Evolutionary conservation across 2,888 invertebrate species (phyloP).

Genomic region (Stramonita haemastoma): DNA sequence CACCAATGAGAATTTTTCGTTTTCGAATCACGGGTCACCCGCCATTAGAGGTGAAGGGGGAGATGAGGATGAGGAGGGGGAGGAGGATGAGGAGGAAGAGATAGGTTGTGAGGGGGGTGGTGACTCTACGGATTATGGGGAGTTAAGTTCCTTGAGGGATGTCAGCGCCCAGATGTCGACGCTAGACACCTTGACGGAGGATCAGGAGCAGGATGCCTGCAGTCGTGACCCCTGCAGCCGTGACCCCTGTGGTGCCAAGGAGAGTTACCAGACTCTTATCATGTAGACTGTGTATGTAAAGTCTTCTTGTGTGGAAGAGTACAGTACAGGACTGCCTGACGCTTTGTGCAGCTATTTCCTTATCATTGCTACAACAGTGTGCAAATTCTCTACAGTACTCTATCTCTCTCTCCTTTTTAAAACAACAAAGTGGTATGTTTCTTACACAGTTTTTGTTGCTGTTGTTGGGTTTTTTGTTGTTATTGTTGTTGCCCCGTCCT

Average conservation of each 20-base stretch:
- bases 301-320: no score
- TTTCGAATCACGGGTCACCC: slow-evolving; percentile 32
- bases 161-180: no score
- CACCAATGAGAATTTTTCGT: slow-evolving; percentile 46
- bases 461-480: no score
- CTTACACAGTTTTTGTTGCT: no score
- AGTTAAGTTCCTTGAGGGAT: no score
- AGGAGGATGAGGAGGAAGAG: not conserved
- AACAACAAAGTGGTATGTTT: no score
- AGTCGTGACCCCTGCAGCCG: not conserved
- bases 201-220: not conserved
- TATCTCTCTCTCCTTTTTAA: no score
- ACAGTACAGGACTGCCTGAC: no score
- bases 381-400: no score
- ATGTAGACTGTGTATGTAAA: not conserved
- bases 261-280: slow-evolving; percentile 39
- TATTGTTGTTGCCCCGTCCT: no score
- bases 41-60: not conserved
- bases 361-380: no score
- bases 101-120: not conserved
- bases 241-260: slow-evolving; percentile 8
- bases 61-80: not conserved
- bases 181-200: not conserved
- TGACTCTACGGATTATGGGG: not conserved
- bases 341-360: no score